phyloP scores from a whole-genome alignment of 2,113 vertebrate genomes.

The Chaetorhynchus papuensis region DNA sequence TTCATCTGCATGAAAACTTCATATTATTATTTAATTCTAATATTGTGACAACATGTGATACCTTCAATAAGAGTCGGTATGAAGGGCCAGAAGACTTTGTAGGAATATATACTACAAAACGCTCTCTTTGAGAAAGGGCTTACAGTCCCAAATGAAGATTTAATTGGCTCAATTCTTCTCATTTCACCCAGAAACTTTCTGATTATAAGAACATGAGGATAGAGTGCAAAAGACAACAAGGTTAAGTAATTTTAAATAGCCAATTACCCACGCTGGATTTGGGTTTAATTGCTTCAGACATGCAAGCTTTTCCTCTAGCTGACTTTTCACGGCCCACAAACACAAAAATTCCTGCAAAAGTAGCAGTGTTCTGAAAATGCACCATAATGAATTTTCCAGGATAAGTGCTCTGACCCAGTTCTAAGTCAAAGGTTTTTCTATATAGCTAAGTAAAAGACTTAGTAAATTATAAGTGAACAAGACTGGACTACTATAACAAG shows the following conservation, averaged over 20 bases:
- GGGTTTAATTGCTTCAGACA: conserved; percentile 16
- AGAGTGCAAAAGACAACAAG: background rate
- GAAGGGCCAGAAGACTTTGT: background rate
- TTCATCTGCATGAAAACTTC: background rate
- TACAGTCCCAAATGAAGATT: background rate
- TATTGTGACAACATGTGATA: background rate
- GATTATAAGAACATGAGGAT: background rate
- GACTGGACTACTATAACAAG: background rate
- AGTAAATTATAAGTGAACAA: background rate
- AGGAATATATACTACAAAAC: background rate
- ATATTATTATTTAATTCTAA: background rate
- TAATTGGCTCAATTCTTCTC: background rate
- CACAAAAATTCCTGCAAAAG: background rate
- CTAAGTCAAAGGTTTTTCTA: background rate
- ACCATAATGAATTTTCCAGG: background rate
- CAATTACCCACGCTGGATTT: background rate
- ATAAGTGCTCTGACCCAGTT: background rate
- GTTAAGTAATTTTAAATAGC: conserved; percentile 14
- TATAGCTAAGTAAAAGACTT: background rate
- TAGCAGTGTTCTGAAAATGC: background rate
- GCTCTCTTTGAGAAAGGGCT: background rate
- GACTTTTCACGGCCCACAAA: background rate
- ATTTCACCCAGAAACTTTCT: background rate
- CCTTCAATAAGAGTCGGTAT: background rate
- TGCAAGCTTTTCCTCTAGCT: background rate